Conservation (phyloP, 2,888 invertebrate genomes). For the Melipona bicolor region DNA sequence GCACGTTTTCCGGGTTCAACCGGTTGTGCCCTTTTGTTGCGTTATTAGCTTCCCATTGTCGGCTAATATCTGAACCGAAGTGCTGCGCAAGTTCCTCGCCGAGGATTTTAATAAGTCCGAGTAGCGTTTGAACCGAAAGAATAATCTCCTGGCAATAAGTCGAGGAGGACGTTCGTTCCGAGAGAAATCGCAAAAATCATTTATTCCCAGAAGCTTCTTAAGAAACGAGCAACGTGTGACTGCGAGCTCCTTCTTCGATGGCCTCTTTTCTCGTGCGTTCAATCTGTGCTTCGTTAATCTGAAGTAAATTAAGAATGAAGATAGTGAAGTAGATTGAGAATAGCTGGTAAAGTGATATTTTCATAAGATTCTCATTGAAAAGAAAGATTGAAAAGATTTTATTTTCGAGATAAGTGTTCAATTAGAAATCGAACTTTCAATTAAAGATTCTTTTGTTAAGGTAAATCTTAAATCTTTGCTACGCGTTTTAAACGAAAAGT, state of each 20-base stretch:
- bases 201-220: not conserved
- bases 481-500: not conserved
- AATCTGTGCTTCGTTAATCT: not conserved
- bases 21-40: slow-evolving; percentile 66
- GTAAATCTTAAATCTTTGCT: too few relatives aligned
- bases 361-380: not conserved
- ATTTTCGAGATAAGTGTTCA: too few relatives aligned
- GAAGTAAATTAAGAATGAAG: not conserved
- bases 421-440: too few relatives aligned
- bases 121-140: not conserved
- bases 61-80: slow-evolving; percentile 50
- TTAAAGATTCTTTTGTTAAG: too few relatives aligned
- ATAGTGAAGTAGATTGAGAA: not conserved
- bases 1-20: slow-evolving; percentile 76
- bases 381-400: not conserved
- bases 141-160: not conserved
- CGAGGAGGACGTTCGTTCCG: not conserved
- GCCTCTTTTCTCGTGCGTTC: not conserved
- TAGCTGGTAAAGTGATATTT: not conserved
- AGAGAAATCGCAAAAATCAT: not conserved
- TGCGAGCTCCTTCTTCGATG: not conserved
- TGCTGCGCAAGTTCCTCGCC: not conserved
- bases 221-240: not conserved
- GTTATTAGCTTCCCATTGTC: slow-evolving; percentile 74
- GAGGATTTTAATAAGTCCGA: slow-evolving; percentile 23